Evolutionary conservation across 2,113 vertebrate species (phyloP), one percentile per base, ranked within the genome.

Genomic region (Centropus bengalensis): DNA sequence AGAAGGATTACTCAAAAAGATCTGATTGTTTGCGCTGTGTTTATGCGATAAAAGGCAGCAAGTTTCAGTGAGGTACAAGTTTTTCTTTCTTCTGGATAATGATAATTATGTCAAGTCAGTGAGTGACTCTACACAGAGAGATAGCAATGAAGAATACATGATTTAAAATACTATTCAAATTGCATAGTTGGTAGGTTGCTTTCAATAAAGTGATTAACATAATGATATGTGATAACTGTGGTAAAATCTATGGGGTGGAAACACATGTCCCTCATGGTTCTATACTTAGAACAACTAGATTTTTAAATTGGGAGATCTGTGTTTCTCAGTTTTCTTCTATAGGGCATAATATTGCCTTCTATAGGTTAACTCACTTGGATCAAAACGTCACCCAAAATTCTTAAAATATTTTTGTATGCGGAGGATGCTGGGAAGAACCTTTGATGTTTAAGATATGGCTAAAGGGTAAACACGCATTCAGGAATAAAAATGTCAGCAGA

Each of bases 181-280:
- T 63, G 26, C 5, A 2, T 18, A 55, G 23, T 42, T 54, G 10
- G 40, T 71, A 28, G 13, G 8, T 88, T 60, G 40, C 52, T 94
- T 95, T 81, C 24, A 9, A 2, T 63, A 0, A 52, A 69, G 23
- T 51, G 63, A 36, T 30, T 76, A 6, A 13, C 36, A 9, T 24
- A n/a, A 78, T 70, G 62, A 49, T 83, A 40, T 12, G 36, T 36
- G 36, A 36, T 36, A 36, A 36, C 36, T 84, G 4, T 82, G 33
- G 58, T 83, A 32, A 85, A 89, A 73, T 8, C 11, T 36, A 56
- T 8, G 27, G 33, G 4, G 30, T 62, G 27, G 38, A 51, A 74
- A 38, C 1, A 8, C 0, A 0, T 12, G 21, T 93, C 76, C 10
- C 44, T 36, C 9, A 19, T 55, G 22, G 1, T 55, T 79, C 21